Base-by-base conservation (phyloP, 2,888 invertebrate species). In the Automeris io region DNA sequence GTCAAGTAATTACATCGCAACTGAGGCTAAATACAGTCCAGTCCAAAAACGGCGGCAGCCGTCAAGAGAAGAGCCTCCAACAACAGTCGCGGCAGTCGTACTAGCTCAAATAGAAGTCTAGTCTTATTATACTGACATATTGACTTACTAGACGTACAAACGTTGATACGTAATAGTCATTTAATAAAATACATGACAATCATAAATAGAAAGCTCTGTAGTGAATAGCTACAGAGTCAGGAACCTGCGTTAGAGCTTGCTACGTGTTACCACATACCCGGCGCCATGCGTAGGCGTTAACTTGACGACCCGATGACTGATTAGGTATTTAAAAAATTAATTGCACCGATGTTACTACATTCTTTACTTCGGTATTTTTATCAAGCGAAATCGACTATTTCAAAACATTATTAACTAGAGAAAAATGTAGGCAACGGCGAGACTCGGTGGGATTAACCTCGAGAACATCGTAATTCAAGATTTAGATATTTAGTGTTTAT, bases 301-400 rank as follows among this genome's bases (percentile, higher is more conserved):
- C 52, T 60, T 67, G 76, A 79, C 78, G 75, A 74, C 70, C 72
- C 68, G 57, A 74, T 81, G 82, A 81, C 80, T 78, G 81, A 81
- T 82, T 81, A 78, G 68, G 66, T 70, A 72, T 79, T 79, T 79
- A 75, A 75, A 76, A 77, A 75, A 74, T 72, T 73, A 76, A 81
- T 78, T 72, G 77, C 77, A 64, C 68, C 70, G 69, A 64, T 65
- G 65, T 67, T 63, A 59, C 63, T 56, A 60, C 66, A 64, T 64
- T 66, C 66, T 55, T 52, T 40, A 37, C 46, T 47, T 56, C 39
- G 61, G 65, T 61, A 70, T 73, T 64, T 70, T 69, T 68, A 69
- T 65, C 56, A 53, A 47, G 49, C 51, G 33, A 37, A 40, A 40
- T 36, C 25, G 33, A 33, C 19, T 19, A 19, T 19, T 21, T 33